Percentiles rank a stretch among this genome's conserved stretches.
These are phyloP conservation scores for Tenualosa thibaudeaui DNA, from an alignment of 2,797 vertebrate genomes.

Conservation along the genomic window DNA sequence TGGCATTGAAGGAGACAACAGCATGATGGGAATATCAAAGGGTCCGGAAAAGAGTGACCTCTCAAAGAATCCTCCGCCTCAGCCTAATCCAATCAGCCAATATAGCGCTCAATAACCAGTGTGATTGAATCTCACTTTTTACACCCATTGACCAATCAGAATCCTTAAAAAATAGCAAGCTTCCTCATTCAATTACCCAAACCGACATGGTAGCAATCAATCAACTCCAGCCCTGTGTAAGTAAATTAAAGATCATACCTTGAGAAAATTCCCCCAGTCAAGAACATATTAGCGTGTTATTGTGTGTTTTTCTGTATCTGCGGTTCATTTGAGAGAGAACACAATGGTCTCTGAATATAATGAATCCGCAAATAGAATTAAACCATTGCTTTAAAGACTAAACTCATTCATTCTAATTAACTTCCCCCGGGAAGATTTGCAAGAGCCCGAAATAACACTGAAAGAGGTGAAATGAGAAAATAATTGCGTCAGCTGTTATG, in stretches of 20 bases:
- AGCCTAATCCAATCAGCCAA: conserved; percentile 40
- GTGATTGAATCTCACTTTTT: conserved; percentile 37
- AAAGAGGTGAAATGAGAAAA: conserved; percentile 21
- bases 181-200: conserved; percentile 19
- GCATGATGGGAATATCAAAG: conserved; percentile 33
- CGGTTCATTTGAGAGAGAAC: neutral
- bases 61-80: conserved; percentile 30
- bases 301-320: neutral
- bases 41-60: conserved; percentile 30
- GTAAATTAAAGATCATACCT: conserved; percentile 26
- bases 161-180: neutral
- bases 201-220: conserved; percentile 22
- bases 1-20: conserved; percentile 30
- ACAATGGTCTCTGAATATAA: neutral
- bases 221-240: conserved; percentile 17
- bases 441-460: neutral
- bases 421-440: neutral
- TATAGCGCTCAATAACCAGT: conserved; percentile 5
- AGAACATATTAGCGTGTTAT: neutral
- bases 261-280: conserved; percentile 14
- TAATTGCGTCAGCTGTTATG: conserved; percentile 34
- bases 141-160: conserved; percentile 26
- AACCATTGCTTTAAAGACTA: conserved; percentile 8
- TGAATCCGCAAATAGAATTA: conserved; percentile 21
- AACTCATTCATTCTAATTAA: conserved; percentile 26